Conservation (phyloP, 2,113 vertebrate species). For the Rhea americana region DNA sequence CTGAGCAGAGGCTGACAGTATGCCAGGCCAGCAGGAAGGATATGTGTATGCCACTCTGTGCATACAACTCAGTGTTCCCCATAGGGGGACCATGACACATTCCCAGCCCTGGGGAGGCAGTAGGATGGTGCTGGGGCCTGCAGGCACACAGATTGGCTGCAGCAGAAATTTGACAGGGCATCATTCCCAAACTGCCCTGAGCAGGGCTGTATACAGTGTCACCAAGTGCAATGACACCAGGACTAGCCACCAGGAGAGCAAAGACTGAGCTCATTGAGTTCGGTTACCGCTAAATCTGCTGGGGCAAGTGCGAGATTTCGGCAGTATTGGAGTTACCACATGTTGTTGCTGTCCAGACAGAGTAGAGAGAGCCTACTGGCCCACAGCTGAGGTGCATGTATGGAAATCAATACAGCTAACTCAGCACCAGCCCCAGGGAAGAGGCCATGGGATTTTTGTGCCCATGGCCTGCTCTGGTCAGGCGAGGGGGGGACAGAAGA, state of each 20-base stretch:
- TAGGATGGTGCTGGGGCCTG: background rate
- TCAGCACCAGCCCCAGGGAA: background rate
- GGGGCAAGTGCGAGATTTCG: background rate
- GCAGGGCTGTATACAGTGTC: background rate
- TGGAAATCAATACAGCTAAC: background rate
- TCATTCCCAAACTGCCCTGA: too few species aligned
- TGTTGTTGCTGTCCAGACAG: too few species aligned
- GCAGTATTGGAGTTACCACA: too few species aligned
- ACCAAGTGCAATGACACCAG: background rate
- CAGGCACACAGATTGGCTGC: background rate
- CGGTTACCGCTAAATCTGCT: background rate
- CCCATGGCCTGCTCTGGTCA: background rate
- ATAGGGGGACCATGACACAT: too few species aligned
- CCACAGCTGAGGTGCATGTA: fast-evolving
- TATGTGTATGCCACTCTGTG: too few species aligned
- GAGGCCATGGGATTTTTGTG: background rate
- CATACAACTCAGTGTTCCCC: too few species aligned
- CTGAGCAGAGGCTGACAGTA: background rate
- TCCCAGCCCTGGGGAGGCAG: too few species aligned
- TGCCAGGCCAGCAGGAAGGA: background rate
- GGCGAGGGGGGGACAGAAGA: fast-evolving
- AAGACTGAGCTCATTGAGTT: background rate
- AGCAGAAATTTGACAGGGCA: background rate
- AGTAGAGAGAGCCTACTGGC: too few species aligned
- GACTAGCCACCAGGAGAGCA: background rate